phyloP scores from a whole-genome alignment of 2,888 invertebrate genomes.

The Carabus problematicus region DNA sequence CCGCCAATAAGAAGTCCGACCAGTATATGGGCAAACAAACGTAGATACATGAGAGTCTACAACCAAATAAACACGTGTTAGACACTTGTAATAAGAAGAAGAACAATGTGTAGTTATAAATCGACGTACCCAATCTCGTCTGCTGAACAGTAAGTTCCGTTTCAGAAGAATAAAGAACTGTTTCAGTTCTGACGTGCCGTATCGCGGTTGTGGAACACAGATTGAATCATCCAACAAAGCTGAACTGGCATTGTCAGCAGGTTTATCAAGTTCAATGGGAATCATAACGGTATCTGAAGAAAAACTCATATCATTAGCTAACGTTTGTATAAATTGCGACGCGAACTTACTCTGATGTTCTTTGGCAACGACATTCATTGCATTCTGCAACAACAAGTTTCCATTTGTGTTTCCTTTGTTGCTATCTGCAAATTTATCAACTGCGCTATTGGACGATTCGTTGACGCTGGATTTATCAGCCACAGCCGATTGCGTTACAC shows the following conservation, averaged over 20 bases:
- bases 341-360: constrained; percentile 50
- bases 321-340: not conserved
- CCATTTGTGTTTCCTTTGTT: constrained; percentile 58
- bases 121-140: constrained; percentile 82
- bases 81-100: not conserved
- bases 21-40: constrained; percentile 90
- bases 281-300: constrained; percentile 63
- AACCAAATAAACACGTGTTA: constrained; percentile 50
- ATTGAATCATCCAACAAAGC: constrained; percentile 69
- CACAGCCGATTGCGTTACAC: constrained; percentile 47
- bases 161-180: constrained; percentile 91
- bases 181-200: constrained; percentile 81
- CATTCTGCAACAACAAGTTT: constrained; percentile 63
- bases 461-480: constrained; percentile 63
- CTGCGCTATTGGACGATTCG: constrained; percentile 57
- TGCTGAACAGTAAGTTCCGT: constrained; percentile 82
- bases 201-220: constrained; percentile 71
- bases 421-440: constrained; percentile 52
- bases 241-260: constrained; percentile 73
- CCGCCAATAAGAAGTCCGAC: constrained; percentile 95
- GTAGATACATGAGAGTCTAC: constrained; percentile 94
- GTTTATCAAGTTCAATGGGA: constrained; percentile 70
- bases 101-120: constrained; percentile 23
- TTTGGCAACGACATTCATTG: constrained; percentile 71
- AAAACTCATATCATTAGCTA: constrained; percentile 19